Evolutionary conservation across 2,888 invertebrate genomes (phyloP), one percentile per base, ranked within the genome.

Genomic region (Linnaemya vulpina): DNA sequence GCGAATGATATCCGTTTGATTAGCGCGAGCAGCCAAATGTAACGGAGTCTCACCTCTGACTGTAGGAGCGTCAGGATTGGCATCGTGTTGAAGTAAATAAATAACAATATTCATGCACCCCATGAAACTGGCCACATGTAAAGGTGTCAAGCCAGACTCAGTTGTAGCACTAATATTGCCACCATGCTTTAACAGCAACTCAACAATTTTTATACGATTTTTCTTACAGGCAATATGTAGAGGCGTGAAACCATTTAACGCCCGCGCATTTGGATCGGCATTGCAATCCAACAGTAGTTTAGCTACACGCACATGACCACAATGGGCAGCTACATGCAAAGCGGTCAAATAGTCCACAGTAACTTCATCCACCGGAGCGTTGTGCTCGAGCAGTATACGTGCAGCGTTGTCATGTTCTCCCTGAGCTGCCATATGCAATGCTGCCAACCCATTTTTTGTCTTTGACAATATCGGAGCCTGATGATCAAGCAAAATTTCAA

Each of bases 101-200:
- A 99, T 96, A 87, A 99, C 99, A 90, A 99, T 99, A 93, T 99
- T 98, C 97, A 99, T 98, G 93, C 98, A 98, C 83, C 99, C 99
- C 99, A 99, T 99, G 94, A 99, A 99, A 88, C 98, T 96, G 9
- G 99, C 98, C 85, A 99, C 99, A 93, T 99, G 99, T 35, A 99
- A 94, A 0, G 99, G 98, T 3, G 99, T 99, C 88, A 99, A 93
- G 0, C 99, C 99, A 35, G 95, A 95, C 88, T 95, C 95, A 0
- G 95, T 95, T 0, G 95, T 95, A 7, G 95, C 94, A 67, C 95
- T 94, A 88, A 95, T 91, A 93, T 96, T 96, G 17, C 98, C 99
- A 81, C 98, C 98, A 93, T 98, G 97, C 93, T 98, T 98, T 85
- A 99, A 94, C 75, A 99, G 94, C 85, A 99, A 93, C 91, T 99